Base-by-base conservation (phyloP, 1,140 invertebrate species). In the Hylaeus volcanicus region DNA sequence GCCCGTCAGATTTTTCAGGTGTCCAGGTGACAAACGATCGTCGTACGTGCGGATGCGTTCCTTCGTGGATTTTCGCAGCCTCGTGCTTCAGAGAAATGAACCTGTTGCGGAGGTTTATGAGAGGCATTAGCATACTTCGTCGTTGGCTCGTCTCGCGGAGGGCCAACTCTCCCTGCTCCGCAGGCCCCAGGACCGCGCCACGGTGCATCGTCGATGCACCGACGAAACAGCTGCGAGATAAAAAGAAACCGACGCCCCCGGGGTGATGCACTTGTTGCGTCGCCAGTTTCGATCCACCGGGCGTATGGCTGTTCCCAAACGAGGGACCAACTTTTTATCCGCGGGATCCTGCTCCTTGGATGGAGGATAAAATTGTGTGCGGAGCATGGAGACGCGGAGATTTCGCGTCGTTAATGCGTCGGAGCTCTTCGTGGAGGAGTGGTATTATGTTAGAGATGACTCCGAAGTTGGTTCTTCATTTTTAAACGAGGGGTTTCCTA, bases 101-200 rank as follows among this genome's bases (percentile, higher is more conserved):
- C 91, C 91, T 92, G 91, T 92, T 92, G 91, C 91, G 80, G 85
- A 89, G 79, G 72, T 91, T 92, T 91, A 91, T 90, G 90, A 90
- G 88, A 82, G 87, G 87, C 91, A 92, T 92, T 91, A 92, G 91
- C 89, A 91, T 92, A 89, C 86, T 86, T 89, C 88, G 88, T 89
- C 86, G 89, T 82, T 82, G 70, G 70, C 81, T 82, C 78, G 70
- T 80, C 75, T 77, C 66, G 60, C 45, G 48, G 39, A 71, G 39
- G 53, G 69, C 45, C 26, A 48, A 41, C n/a, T 65, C 53, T 85
- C 79, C 72, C 65, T 61, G 79, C 79, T 78, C 61, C 66, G 64
- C 63, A 60, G 77, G 65, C 65, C 64, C 75, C 64, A 60, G 63
- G 45, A 74, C 66, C 66, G 81, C 71, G 82, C 51, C 61, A 37